phyloP scores from a whole-genome alignment of 2,797 vertebrate genomes.

The Brotogeris chrysoptera region DNA sequence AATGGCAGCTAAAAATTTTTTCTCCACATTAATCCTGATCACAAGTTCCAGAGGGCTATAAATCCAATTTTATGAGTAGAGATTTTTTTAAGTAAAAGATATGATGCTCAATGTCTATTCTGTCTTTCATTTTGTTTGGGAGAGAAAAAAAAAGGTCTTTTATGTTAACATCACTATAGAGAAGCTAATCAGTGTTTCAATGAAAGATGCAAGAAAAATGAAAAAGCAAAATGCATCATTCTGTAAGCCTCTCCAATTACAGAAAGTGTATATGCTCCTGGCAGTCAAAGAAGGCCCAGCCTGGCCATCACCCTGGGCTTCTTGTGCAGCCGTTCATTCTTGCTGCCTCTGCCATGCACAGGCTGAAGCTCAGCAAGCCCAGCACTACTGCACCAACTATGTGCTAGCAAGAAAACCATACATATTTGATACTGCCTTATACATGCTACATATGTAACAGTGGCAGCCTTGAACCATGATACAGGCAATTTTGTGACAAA shows the following conservation, averaged over 20 bases:
- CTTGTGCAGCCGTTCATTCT: neutral
- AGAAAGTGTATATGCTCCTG: neutral
- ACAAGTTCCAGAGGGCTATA: neutral
- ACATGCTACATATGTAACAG: neutral
- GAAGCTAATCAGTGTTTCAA: neutral
- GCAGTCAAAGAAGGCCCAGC: neutral
- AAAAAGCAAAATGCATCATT: neutral
- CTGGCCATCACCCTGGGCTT: neutral
- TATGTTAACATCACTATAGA: neutral
- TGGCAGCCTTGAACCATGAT: neutral
- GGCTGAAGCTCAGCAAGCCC: neutral
- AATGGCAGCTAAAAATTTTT: neutral
- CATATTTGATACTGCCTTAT: neutral
- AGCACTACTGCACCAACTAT: neutral
- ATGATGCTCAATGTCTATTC: neutral
- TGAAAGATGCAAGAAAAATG: neutral
- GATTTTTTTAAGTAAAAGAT: neutral
- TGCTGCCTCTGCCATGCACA: fast-evolving
- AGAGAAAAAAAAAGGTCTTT: neutral
- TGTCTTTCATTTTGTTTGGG: neutral
- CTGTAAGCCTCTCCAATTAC: neutral
- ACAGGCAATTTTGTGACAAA: neutral
- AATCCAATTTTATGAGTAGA: neutral
- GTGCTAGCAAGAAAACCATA: neutral
- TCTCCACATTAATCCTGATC: neutral